Evolutionary conservation across 30 jellyfish, hydroid and myxozoan species (phyloP), one percentile per base, ranked within the genome.

Genomic region (Pelagia noctiluca): DNA sequence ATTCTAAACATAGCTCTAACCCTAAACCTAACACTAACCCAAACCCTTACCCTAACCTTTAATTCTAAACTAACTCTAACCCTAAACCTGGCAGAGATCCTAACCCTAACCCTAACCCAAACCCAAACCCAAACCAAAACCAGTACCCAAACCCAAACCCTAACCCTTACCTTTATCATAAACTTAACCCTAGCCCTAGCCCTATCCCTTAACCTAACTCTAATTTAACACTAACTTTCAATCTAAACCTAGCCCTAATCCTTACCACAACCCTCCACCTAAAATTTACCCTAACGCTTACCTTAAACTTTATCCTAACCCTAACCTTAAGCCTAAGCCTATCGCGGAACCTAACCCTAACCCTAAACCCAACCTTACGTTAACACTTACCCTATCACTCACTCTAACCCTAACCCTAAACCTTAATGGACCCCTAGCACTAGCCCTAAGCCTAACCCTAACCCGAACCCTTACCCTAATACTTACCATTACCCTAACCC

Each of bases 271-370:
- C 76, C 76, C 76, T 63, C 22, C 22, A 35, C 76, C 76, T 63
- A 63, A 63, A 35, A 35, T 38, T 63, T 19, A 63, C 76, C 76
- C 76, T 63, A 63, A 63, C 76, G 42, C 76, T 63, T 19, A 63
- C 76, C 76, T 38, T 63, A 63, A 63, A 35, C 76, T 38, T 63
- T 19, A 63, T 38, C 76, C 76, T 63, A 63, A 63, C 76, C 76
- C 76, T 63, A 63, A 63, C 76, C 76, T 38, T 63, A 63, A 63
- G 42, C 76, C 76, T 63, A 63, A 63, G 42, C 76, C 76, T 63
- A 63, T 22, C 76, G 21, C 35, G 16, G 25, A 34, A 8, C 57
- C 57, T 42, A 42, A 42, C 57, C 57, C 57, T 42, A 42, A 42
- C 57, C 76, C 38, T 25, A 63, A 34, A 35, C 76, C 38, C 18